Conservation (phyloP, 2,113 vertebrate genomes). For the Eudorcas thomsonii region DNA sequence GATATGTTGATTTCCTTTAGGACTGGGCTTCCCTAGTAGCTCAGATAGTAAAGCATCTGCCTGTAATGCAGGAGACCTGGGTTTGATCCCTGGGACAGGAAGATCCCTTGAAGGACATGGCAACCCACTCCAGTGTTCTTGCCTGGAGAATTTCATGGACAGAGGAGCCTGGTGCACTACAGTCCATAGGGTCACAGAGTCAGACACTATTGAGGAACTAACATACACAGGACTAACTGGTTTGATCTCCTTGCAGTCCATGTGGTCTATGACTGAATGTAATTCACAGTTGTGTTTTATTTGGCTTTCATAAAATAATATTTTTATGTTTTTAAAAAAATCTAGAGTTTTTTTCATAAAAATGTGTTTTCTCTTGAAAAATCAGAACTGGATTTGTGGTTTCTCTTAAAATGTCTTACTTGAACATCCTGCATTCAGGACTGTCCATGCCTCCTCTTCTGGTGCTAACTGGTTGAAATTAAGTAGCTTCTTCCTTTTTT, state of each 20-base stretch:
- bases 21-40: not conserved
- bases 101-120: not conserved
- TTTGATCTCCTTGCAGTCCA: not conserved
- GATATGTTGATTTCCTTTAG: not conserved
- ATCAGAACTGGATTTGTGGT: not conserved
- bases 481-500: not conserved
- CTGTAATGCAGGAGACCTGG: not conserved
- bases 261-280: not conserved
- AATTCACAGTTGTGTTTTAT: not conserved
- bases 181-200: not conserved
- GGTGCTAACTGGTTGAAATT: no score
- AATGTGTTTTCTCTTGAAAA: not conserved
- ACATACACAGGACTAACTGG: not conserved
- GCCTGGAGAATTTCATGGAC: not conserved
- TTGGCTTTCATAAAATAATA: not conserved
- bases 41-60: not conserved
- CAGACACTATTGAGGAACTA: not conserved
- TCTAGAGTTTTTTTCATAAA: not conserved
- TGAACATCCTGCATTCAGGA: not conserved
- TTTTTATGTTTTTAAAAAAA: not conserved
- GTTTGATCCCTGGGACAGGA: rapidly evolving
- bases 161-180: not conserved
- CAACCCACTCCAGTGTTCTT: not conserved
- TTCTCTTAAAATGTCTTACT: not conserved
- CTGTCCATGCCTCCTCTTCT: not conserved